phyloP scores from a whole-genome alignment of 2,888 invertebrate species.

The Ochropacha duplaris region DNA sequence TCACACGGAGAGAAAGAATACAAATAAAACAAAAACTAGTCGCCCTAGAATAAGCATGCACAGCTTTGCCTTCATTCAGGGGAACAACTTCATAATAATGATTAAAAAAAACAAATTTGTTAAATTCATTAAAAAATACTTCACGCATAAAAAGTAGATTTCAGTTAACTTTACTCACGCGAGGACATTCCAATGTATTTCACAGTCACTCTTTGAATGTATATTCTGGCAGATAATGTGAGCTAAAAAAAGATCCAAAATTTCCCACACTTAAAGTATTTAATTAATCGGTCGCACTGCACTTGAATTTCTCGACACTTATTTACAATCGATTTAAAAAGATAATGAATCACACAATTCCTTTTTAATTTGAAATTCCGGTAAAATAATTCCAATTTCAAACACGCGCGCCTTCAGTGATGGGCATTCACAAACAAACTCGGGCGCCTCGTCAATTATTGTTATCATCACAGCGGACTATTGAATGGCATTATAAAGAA shows the following conservation, averaged over 20 bases:
- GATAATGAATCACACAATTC: background rate
- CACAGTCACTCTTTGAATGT: constrained; percentile 12
- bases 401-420: background rate
- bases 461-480: background rate
- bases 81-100: no score
- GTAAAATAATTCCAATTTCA: background rate
- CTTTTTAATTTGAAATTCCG: background rate
- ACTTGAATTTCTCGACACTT: constrained; percentile 7
- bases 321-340: background rate
- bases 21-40: background rate
- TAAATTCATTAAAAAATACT: no score
- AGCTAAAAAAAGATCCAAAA: constrained; percentile 16
- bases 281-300: constrained; percentile 8
- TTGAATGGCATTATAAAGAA: background rate
- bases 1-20: no score
- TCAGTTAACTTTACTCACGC: constrained; percentile 20
- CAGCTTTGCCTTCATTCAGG: background rate
- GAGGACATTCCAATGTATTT: constrained; percentile 20
- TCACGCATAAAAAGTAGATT: background rate
- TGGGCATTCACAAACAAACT: background rate
- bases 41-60: background rate
- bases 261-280: constrained; percentile 4
- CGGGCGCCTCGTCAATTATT: background rate
- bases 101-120: background rate
- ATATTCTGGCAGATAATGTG: constrained; percentile 16